Conservation (phyloP, 2,113 vertebrate species). For the human region DNA sequence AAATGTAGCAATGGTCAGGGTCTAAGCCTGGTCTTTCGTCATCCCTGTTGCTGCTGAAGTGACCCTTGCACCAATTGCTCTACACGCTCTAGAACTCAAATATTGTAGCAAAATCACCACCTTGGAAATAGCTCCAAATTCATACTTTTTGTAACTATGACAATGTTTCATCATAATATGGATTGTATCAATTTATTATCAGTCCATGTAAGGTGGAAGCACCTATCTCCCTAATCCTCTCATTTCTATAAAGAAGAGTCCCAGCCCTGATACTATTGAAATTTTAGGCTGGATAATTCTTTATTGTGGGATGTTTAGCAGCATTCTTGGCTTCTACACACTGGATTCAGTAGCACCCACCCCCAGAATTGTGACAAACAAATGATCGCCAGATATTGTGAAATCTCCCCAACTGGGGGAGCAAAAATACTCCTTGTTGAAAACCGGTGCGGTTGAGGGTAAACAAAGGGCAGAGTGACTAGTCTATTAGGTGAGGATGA, state of each 20-base stretch:
- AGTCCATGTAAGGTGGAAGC: neutral
- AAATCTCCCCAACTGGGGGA: neutral
- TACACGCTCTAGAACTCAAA: neutral
- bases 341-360: neutral
- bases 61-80: too few relatives aligned
- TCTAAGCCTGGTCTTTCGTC: neutral
- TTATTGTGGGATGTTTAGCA: neutral
- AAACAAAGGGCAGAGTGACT: neutral
- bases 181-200: neutral
- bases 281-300: neutral
- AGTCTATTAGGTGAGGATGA: neutral
- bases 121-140: neutral
- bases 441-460: neutral
- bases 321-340: neutral
- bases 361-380: neutral
- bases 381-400: neutral
- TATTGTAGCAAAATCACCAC: neutral
- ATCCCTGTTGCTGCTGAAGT: neutral
- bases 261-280: neutral
- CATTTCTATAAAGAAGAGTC: neutral
- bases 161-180: neutral
- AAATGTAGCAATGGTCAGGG: neutral
- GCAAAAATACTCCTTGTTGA: neutral
- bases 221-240: accelerated
- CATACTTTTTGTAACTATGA: neutral